A percentile compares a stretch with the other conserved stretches of the same genome.
Conservation (phyloP, 2,113 vertebrate genomes). For the Cyphomyrus plagiostoma region DNA sequence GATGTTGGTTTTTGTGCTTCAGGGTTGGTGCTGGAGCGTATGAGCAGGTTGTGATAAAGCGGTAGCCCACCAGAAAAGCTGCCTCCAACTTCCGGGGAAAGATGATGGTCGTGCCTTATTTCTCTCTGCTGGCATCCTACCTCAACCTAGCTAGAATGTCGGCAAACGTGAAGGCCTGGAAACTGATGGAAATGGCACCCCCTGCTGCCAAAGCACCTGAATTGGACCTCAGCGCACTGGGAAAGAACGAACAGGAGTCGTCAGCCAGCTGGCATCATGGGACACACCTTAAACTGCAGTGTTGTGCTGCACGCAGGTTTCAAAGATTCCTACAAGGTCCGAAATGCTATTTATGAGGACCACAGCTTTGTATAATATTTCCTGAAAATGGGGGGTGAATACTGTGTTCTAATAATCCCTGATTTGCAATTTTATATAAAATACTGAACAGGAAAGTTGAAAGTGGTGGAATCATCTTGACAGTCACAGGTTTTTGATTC, state of each 20-base stretch:
- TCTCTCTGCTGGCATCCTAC: neutral
- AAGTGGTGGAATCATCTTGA: neutral
- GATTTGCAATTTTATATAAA: neutral
- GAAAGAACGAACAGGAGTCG: neutral
- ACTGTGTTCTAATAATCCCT: neutral
- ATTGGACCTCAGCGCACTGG: neutral
- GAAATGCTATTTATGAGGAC: neutral
- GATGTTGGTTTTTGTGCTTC: constrained; percentile 30
- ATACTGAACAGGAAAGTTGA: neutral
- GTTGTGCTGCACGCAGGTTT: neutral
- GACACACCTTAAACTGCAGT: neutral
- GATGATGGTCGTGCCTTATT: neutral
- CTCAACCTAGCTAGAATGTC: neutral
- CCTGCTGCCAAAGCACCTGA: constrained; percentile 37
- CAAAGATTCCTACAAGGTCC: neutral
- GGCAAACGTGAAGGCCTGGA: neutral
- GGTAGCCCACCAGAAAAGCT: constrained; percentile 48
- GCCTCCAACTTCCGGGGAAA: neutral
- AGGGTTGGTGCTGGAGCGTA: constrained; percentile 80
- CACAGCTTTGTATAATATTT: neutral
- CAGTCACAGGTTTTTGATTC: neutral
- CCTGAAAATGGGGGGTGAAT: neutral
- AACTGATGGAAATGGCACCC: constrained; percentile 29
- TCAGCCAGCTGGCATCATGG: neutral
- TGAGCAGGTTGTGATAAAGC: constrained; percentile 93